A percentile compares a stretch with the other conserved stretches of the same genome.
Evolutionary conservation across 1,140 invertebrate species (phyloP).

Genomic region (Saccostrea cuccullata): DNA sequence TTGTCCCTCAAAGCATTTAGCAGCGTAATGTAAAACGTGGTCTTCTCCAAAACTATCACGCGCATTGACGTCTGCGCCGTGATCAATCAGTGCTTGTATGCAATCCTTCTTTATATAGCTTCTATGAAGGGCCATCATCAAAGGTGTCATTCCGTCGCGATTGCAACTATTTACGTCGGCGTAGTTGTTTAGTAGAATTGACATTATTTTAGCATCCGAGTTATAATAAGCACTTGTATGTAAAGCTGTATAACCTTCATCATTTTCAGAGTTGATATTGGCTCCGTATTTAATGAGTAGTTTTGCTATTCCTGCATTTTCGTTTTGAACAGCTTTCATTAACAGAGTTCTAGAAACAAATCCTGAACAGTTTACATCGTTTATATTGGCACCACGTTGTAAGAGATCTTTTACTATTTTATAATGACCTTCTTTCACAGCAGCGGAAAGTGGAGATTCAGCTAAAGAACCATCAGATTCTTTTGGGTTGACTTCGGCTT

Average conservation of each 20-base stretch:
- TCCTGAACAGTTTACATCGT: background rate
- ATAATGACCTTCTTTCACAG: background rate
- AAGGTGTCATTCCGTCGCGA: background rate
- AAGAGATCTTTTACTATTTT: background rate
- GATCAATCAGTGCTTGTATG: background rate
- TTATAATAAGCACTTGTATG: background rate
- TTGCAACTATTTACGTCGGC: background rate
- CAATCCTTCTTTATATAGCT: background rate
- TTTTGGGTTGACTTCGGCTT: background rate
- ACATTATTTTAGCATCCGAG: background rate
- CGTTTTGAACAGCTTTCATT: background rate
- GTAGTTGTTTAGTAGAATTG: background rate
- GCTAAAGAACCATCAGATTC: background rate
- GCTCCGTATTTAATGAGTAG: background rate
- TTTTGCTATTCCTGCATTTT: background rate
- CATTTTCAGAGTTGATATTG: background rate
- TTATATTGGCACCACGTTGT: background rate
- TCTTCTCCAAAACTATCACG: background rate
- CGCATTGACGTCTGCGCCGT: background rate
- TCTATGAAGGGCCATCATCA: background rate
- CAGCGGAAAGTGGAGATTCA: background rate
- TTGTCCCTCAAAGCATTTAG: background rate
- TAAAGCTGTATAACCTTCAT: background rate
- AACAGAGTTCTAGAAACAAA: background rate
- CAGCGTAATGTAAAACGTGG: background rate